Evolutionary conservation across 2,888 invertebrate species (phyloP).

Genomic region (Trachelus tabidus): DNA sequence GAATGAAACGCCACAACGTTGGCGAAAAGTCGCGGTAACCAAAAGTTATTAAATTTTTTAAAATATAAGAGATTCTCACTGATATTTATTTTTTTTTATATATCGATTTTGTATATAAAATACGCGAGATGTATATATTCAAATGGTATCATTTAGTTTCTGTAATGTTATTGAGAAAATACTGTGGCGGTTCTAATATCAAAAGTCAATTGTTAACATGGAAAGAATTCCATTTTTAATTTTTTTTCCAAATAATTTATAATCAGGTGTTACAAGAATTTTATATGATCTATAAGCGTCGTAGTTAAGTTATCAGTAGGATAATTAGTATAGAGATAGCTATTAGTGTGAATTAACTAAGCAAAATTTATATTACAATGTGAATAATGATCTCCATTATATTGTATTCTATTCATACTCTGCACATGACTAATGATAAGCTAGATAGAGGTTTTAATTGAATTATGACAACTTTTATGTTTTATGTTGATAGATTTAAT

Average conservation of each 20-base stretch:
- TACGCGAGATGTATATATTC: background rate
- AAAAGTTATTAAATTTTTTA: slow-evolving; percentile 42
- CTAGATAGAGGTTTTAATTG: background rate
- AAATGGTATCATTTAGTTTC: background rate
- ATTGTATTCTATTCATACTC: background rate
- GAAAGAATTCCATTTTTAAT: background rate
- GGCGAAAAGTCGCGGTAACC: slow-evolving; percentile 47
- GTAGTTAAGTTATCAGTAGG: background rate
- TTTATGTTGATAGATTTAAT: background rate
- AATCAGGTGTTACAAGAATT: background rate
- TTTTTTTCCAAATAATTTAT: background rate
- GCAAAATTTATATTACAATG: background rate
- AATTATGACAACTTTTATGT: background rate
- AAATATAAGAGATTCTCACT: background rate
- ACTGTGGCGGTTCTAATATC: background rate
- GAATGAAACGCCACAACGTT: slow-evolving; percentile 64
- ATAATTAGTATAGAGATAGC: background rate
- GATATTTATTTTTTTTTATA: background rate
- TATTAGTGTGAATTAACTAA: background rate
- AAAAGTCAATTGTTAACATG: background rate
- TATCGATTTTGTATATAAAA: background rate
- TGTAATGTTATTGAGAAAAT: background rate
- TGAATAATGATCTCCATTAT: background rate
- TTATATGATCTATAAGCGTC: background rate
- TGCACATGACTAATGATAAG: background rate